These are phyloP conservation scores for Nasonia longicornis DNA, from an alignment of 1,140 invertebrate species.

Conservation along the genomic window DNA sequence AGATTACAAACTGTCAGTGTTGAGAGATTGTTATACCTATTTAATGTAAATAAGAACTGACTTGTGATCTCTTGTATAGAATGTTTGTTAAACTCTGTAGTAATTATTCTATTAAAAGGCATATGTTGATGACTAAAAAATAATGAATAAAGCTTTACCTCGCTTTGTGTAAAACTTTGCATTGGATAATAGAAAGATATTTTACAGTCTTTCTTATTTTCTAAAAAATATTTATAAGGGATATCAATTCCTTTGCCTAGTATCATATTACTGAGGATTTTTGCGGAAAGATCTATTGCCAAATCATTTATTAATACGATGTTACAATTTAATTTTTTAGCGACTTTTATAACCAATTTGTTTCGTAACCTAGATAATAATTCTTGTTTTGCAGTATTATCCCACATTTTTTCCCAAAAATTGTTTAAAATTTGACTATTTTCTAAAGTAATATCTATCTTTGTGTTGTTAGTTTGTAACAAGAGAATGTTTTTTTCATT, in stretches of 20 bases:
- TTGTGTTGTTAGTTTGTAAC: not conserved
- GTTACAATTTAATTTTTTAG: constrained; percentile 3
- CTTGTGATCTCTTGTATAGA: constrained; percentile 3
- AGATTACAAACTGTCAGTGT: not conserved
- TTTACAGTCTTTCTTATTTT: not conserved
- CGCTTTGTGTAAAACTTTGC: not conserved
- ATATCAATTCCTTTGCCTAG: not conserved
- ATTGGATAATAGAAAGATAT: not conserved
- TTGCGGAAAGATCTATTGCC: not conserved
- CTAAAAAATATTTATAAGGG: not conserved
- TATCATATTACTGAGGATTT: not conserved
- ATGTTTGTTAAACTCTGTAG: not conserved
- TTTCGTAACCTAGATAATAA: not conserved
- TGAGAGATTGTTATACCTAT: not conserved
- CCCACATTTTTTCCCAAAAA: not conserved
- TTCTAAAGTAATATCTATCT: not conserved
- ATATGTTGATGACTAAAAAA: not conserved
- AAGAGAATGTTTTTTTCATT: not conserved
- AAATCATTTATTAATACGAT: not conserved
- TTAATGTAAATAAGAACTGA: not conserved
- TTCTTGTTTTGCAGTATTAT: not conserved
- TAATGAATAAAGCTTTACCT: not conserved
- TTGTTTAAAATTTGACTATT: not conserved
- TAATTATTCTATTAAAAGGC: not conserved
- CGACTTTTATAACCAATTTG: not conserved